Evolutionary conservation across 2,797 vertebrate genomes (phyloP), one percentile per base, ranked within the genome.

Genomic region (Gephyroberyx darwinii): DNA sequence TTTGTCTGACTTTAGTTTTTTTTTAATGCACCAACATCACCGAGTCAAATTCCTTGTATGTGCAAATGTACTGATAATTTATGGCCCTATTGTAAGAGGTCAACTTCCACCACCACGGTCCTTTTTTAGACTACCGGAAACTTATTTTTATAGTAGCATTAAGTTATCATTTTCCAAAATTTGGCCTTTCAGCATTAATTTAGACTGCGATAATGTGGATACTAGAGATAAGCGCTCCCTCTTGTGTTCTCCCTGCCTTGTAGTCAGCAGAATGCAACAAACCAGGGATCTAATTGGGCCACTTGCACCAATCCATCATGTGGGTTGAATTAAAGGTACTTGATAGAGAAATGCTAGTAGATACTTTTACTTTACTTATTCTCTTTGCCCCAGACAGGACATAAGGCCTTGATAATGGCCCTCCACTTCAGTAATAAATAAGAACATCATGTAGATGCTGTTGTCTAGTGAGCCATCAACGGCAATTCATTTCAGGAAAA

Each of bases 171-270:
- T 50, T 58, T 30, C 8, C 30, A n/a, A 45, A 53, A 59, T 22
- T 10, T 12, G 22, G 51, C 20, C 13, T 22, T 20, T 53, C 31
- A 53, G 51, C 7, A 20, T 16, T 48, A 5, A 57, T 43, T 22
- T 6, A 63, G 22, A 5, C 41, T 5, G 12, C 5, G 58, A 55
- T 35, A 20, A 55, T 60, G 16, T 17, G 56, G 73, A 67, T 74
- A 14, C 1, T 59, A 57, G 71, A 54, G 31, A 63, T 17, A 70
- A 87, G 58, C 74, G 75, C 87, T 83, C 85, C 82, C 83, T 85
- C 84, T 81, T 52, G 72, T 81, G 78, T 47, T 72, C 50, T 5
- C 45, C 20, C 58, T 69, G 73, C 69, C 1, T 79, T 67, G 73
- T 0, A n/a, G 57, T 57, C 20, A 14, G n/a, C 5, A 4, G 14